Percentiles rank a stretch among this genome's conserved stretches.
phyloP scores from a whole-genome alignment of 37 sponge, comb jelly and placozoan species.

The Aphrocallistes beatrix region DNA sequence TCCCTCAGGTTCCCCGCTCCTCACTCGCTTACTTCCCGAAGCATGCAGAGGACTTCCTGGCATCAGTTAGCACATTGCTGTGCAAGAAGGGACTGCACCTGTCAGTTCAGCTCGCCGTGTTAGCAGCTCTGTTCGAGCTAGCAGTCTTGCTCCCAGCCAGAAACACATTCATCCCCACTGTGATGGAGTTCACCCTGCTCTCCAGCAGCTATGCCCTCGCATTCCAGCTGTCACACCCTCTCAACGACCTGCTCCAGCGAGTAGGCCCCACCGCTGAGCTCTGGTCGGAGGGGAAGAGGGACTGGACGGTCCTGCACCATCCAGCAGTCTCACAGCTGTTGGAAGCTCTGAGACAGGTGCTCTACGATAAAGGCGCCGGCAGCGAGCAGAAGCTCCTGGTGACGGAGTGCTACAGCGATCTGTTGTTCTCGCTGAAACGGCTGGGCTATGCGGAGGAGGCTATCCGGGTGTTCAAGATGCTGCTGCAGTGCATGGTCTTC shows the following conservation, averaged over 20 bases:
- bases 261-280: background rate
- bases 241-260: background rate
- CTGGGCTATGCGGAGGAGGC: background rate
- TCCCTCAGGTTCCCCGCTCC: background rate
- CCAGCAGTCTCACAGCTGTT: background rate
- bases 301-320: background rate
- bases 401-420: background rate
- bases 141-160: background rate
- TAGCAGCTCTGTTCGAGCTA: background rate
- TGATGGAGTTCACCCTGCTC: background rate
- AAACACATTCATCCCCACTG: background rate
- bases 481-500: background rate
- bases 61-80: background rate
- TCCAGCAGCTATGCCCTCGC: background rate
- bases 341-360: background rate
- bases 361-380: background rate
- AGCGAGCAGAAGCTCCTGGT: background rate
- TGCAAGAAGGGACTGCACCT: background rate
- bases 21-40: background rate
- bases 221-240: background rate
- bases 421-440: background rate
- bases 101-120: background rate
- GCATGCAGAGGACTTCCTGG: background rate
- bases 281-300: background rate
- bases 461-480: background rate